phyloP scores from a whole-genome alignment of 2,888 invertebrate species.

The Incurvaria masculella region DNA sequence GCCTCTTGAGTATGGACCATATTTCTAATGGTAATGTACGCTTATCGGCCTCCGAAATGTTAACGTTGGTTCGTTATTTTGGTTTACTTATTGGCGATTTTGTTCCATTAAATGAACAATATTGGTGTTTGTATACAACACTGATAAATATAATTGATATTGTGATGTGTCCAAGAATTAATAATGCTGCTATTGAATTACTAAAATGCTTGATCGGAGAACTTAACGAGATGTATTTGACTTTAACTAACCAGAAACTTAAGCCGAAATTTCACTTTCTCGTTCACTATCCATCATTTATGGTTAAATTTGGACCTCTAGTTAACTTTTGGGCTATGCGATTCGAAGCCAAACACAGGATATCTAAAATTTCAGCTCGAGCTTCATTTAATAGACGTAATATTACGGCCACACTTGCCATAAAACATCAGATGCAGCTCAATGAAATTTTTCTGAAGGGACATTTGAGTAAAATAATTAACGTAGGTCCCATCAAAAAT shows the following conservation, averaged over 20 bases:
- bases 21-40: not conserved
- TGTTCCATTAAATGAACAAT: not conserved
- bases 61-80: constrained; percentile 1
- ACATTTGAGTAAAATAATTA: too few species aligned
- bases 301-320: constrained; percentile 3
- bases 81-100: constrained; percentile 1
- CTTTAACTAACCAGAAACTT: too few species aligned
- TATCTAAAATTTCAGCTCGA: constrained; percentile 11
- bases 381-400: constrained; percentile 11
- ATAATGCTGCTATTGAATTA: not conserved
- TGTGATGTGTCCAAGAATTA: not conserved
- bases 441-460: constrained; percentile 9
- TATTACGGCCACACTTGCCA: constrained; percentile 8
- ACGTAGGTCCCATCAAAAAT: too few species aligned
- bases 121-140: not conserved
- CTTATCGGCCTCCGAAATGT: not conserved
- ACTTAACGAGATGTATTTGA: not conserved
- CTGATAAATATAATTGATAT: not conserved
- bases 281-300: not conserved
- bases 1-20: not conserved
- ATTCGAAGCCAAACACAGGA: constrained; percentile 9
- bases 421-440: constrained; percentile 10
- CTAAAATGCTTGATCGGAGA: not conserved
- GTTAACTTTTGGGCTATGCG: constrained; percentile 1
- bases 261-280: too few species aligned